Percentiles rank a stretch among this genome's conserved stretches.
These are phyloP conservation scores for Syngnathus typhle DNA, from an alignment of 2,113 vertebrate genomes.

Conservation along the genomic window DNA sequence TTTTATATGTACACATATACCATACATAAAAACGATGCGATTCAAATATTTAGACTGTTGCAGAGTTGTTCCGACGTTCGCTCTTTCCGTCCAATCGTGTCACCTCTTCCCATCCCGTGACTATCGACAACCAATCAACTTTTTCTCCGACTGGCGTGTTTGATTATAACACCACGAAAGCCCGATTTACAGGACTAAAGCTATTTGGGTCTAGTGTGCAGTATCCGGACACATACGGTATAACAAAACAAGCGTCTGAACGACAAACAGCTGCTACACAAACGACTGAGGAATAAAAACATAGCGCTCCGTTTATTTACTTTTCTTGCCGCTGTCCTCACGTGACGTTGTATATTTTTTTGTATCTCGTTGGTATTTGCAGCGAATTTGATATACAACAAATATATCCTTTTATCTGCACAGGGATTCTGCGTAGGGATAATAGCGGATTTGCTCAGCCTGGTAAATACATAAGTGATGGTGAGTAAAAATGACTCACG, in stretches of 20 bases:
- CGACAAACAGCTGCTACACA: slow-evolving; percentile 21
- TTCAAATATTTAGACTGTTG: neutral
- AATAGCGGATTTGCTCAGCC: neutral
- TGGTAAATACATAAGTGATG: slow-evolving; percentile 32
- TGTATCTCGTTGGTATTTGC: neutral
- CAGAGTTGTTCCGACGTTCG: neutral
- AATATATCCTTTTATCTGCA: neutral
- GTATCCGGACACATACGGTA: neutral
- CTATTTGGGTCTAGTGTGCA: fast-evolving
- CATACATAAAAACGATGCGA: neutral
- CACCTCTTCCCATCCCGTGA: slow-evolving; percentile 16
- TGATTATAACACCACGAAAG: neutral
- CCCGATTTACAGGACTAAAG: fast-evolving
- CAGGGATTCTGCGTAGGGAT: neutral
- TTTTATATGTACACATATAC: neutral
- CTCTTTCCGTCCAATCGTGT: neutral
- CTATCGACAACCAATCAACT: slow-evolving; percentile 45
- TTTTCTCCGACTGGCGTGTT: slow-evolving; percentile 38
- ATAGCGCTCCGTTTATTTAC: neutral
- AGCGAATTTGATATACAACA: slow-evolving; percentile 5
- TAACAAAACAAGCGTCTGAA: slow-evolving; percentile 4
- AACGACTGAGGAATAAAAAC: neutral
- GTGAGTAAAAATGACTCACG: slow-evolving; percentile 35
- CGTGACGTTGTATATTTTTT: neutral
- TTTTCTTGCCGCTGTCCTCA: neutral